Evolutionary conservation across 2,888 invertebrate genomes (phyloP).

Genomic region (Slavum lentiscoides): DNA sequence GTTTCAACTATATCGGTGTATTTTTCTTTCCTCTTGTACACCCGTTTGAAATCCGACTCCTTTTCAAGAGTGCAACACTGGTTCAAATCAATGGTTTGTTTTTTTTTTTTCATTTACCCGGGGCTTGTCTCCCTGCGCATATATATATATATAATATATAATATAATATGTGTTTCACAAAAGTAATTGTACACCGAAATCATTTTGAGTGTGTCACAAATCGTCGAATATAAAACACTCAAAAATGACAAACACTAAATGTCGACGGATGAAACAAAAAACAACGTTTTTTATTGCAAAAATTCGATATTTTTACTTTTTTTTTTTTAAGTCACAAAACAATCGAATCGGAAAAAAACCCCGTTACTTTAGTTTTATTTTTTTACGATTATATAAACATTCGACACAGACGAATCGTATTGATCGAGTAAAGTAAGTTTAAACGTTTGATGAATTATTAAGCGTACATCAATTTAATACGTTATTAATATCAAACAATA

Average conservation of each 20-base stretch:
- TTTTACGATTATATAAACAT: no score
- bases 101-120: not conserved
- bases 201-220: conserved; percentile 25
- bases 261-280: not conserved
- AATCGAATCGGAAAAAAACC: not conserved
- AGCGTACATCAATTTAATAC: no score
- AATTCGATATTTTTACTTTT: not conserved
- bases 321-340: not conserved
- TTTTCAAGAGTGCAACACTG: conserved; percentile 6
- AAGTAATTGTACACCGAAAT: conserved; percentile 38
- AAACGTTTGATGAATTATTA: no score
- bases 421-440: no score
- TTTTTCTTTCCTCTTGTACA: not conserved
- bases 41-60: conserved; percentile 33
- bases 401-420: no score
- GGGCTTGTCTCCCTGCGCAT: not conserved
- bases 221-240: conserved; percentile 4
- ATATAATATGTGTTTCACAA: not conserved
- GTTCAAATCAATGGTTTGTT: conserved; percentile 11
- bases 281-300: not conserved
- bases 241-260: not conserved
- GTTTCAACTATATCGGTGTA: conserved; percentile 6
- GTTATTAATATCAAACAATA: no score
- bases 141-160: no score
- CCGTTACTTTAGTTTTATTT: no score